A percentile compares a stretch with the other conserved stretches of the same genome.
Conservation (phyloP, 2,797 vertebrate genomes). For the Micromesistius poutassou region DNA sequence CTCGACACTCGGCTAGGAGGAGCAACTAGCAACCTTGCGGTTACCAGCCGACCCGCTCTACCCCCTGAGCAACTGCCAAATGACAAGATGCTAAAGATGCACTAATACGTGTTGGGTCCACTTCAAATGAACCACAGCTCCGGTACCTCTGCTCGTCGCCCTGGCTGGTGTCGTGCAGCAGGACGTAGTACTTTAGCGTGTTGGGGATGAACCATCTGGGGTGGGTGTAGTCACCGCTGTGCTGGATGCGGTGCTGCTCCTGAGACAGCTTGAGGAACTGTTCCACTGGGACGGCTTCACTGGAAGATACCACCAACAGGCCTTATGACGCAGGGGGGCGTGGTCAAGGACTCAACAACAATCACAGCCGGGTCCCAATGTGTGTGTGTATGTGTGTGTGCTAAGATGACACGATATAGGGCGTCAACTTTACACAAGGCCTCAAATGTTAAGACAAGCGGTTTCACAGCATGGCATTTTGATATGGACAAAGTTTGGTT, state of each 20-base stretch:
- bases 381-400: neutral
- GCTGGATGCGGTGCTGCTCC: slow-evolving; percentile 96
- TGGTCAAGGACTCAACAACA: slow-evolving; percentile 56
- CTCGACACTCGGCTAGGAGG: no score
- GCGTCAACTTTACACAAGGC: neutral
- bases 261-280: slow-evolving; percentile 95
- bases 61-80: no score
- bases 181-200: slow-evolving; percentile 95
- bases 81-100: neutral
- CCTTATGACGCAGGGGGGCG: slow-evolving; percentile 63
- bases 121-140: neutral
- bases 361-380: neutral
- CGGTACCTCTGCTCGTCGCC: slow-evolving; percentile 90
- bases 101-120: no score
- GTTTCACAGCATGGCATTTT: neutral
- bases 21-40: no score
- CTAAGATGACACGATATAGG: neutral
- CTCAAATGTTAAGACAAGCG: neutral
- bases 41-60: no score
- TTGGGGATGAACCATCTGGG: slow-evolving; percentile 99
- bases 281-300: slow-evolving; percentile 87
- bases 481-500: neutral
- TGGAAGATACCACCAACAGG: slow-evolving; percentile 93
- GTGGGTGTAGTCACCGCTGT: slow-evolving; percentile 88
- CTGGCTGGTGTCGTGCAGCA: slow-evolving; percentile 88